Evolutionary conservation across 2,797 vertebrate genomes (phyloP), one percentile per base, ranked within the genome.

Genomic region (Catamblyrhynchus diadema): DNA sequence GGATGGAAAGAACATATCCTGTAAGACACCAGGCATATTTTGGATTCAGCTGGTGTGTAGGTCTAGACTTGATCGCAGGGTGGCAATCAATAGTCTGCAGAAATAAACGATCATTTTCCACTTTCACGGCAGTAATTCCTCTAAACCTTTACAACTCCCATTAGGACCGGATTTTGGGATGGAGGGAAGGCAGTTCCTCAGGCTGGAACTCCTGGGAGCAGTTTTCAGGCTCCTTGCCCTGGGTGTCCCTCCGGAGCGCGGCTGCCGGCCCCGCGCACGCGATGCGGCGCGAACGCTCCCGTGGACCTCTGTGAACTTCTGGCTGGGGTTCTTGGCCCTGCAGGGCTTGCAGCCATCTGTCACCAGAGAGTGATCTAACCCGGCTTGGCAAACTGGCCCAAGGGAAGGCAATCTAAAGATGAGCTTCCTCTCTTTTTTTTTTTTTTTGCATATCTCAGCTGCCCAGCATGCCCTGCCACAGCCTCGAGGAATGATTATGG

Each of bases 321-420:
- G 83, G 62, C 70, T 94, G 11, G 59, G 85, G 87, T 51, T 81
- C 61, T 54, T 59, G 82, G 33, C 37, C 94, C 83, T 72, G 28
- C 79, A 81, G 84, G 90, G 71, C 2, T 3, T 60, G 53, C 62
- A 87, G 83, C 78, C 74, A 57, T 93, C 86, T 89, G 88, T 95
- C 75, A 82, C 74, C 39, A 47, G 81, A 61, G 83, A 71, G n/a
- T 92, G 71, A 88, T 89, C 94, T 95, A 95, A 93, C 87, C 90
- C 39, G 65, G 50, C 60, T 53, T 94, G 92, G 88, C 92, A 95
- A 95, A 83, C 33, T 51, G 81, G 75, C 92, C 86, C 67, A 14
- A 10, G 86, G 92, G 78, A 41, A 82, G 47, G 71, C 89, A 87
- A 77, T 22, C 30, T 15, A 27, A 72, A 94, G 78, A 91, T 14